Percentiles rank a stretch among this genome's conserved stretches.
Conservation (phyloP, 2,113 vertebrate genomes). For the Pelusios castaneus region DNA sequence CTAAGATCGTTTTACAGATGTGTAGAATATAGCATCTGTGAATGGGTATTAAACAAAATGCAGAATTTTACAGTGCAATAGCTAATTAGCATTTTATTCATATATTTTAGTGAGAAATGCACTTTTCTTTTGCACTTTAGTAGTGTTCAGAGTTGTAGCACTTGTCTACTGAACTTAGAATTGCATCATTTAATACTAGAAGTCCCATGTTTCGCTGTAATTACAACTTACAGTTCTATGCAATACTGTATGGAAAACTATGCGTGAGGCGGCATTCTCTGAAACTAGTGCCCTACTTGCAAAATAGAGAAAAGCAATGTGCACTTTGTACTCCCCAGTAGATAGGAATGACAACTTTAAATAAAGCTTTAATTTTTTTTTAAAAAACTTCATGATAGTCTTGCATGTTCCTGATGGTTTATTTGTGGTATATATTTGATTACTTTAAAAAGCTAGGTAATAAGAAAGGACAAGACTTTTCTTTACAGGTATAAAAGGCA, state of each 20-base stretch:
- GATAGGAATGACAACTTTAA: neutral
- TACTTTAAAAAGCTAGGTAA: neutral
- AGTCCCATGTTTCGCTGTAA: neutral
- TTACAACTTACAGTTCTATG: fast-evolving
- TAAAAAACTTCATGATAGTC: neutral
- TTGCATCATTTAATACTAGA: neutral
- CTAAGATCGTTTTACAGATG: neutral
- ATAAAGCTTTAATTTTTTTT: conserved; percentile 24
- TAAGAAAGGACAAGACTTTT: neutral
- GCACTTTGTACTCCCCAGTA: conserved; percentile 18
- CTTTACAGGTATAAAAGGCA: neutral
- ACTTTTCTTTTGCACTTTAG: neutral
- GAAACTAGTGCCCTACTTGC: fast-evolving
- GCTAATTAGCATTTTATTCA: neutral
- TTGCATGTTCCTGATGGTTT: neutral
- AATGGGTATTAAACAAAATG: neutral
- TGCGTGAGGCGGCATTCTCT: neutral
- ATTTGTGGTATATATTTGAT: fast-evolving
- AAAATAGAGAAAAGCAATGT: neutral
- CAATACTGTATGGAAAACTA: fast-evolving
- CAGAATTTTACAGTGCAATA: neutral
- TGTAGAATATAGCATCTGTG: neutral
- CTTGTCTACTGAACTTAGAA: fast-evolving
- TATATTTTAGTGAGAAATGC: neutral
- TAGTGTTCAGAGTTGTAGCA: fast-evolving